A percentile compares a stretch with the other conserved stretches of the same genome.
Evolutionary conservation across 2,113 vertebrate genomes (phyloP).

Genomic region (Onychorhynchus coronatus): DNA sequence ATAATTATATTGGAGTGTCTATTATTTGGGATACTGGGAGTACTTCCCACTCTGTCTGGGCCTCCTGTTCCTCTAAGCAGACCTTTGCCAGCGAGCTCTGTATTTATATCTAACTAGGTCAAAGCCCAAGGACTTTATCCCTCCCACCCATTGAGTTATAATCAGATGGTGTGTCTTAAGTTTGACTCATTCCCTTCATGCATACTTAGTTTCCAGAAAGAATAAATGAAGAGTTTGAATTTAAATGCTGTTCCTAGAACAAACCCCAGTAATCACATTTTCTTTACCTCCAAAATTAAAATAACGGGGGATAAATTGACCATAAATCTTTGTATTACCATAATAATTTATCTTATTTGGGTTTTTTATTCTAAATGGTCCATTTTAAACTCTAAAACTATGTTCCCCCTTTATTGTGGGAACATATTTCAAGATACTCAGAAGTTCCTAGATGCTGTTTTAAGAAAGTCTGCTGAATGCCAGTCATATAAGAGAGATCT

Average conservation of each 20-base stretch:
- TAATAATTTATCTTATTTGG: not conserved
- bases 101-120: slow-evolving; percentile 6
- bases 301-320: not conserved
- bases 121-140: slow-evolving; percentile 43
- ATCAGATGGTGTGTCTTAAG: not conserved
- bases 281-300: not conserved
- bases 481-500: not conserved
- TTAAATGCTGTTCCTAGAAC: not conserved
- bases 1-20: not conserved
- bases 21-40: not conserved
- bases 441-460: not conserved
- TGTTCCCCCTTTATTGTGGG: not conserved
- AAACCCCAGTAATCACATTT: not conserved
- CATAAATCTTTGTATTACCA: not conserved
- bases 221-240: not conserved
- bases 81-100: not conserved
- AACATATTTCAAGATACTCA: not conserved
- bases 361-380: not conserved
- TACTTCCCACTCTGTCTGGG: not conserved
- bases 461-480: not conserved
- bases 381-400: not conserved
- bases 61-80: not conserved
- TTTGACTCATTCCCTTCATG: slow-evolving; percentile 22
- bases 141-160: not conserved
- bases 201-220: not conserved